These are phyloP conservation scores for Channa maculata DNA, from an alignment of 2,113 vertebrate genomes.

Conservation along the genomic window DNA sequence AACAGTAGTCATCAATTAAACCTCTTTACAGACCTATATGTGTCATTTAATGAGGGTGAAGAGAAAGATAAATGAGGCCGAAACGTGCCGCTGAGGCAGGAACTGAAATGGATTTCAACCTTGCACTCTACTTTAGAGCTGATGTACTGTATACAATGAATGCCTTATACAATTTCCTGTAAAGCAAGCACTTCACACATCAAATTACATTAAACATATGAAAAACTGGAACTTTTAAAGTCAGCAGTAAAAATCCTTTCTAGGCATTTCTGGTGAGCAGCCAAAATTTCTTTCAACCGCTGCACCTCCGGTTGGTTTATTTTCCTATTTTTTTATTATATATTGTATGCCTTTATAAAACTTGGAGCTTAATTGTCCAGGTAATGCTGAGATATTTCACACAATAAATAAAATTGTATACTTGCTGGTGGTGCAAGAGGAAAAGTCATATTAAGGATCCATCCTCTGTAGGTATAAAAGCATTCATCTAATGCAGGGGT, in stretches of 20 bases:
- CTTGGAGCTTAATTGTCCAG: no score
- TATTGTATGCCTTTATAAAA: no score
- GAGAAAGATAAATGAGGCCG: conserved; percentile 16
- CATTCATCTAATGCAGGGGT: no score
- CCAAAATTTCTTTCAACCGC: no score
- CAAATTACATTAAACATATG: conserved; percentile 35
- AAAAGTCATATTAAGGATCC: no score
- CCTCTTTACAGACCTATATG: conserved; percentile 65
- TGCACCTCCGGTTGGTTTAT: no score
- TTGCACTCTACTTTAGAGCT: conserved; percentile 14
- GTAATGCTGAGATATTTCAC: no score
- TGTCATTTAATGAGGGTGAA: conserved; percentile 58
- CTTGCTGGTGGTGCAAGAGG: no score
- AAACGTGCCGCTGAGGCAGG: conserved; percentile 21
- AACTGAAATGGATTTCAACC: conserved; percentile 27
- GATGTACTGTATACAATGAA: background rate
- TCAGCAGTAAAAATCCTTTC: background rate
- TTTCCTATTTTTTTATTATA: no score
- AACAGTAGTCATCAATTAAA: conserved; percentile 70
- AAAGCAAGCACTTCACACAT: conserved; percentile 38
- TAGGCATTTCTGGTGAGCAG: no score
- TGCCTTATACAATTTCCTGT: conserved; percentile 6
- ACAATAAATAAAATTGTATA: no score
- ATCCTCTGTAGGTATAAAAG: no score
- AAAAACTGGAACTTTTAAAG: conserved; percentile 19